These are phyloP conservation scores for Horisme vitalbata DNA, from an alignment of 2,888 invertebrate species.

Conservation along the genomic window DNA sequence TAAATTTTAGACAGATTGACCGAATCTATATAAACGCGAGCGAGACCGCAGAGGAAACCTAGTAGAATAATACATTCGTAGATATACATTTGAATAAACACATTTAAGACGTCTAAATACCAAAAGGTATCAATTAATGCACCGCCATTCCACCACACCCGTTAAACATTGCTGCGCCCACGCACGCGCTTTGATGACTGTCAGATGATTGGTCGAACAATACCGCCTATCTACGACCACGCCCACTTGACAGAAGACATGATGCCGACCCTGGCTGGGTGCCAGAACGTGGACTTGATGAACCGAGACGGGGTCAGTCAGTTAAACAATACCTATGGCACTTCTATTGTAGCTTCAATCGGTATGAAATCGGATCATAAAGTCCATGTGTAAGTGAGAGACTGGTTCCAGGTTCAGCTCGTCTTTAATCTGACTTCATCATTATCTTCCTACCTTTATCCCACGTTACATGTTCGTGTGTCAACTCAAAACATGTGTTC, in stretches of 20 bases:
- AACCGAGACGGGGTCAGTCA: constrained; percentile 3
- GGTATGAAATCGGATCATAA: too few species aligned
- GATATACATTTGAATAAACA: too few species aligned
- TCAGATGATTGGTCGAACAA: constrained; percentile 30
- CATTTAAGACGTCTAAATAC: neutral
- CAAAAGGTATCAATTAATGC: constrained; percentile 1
- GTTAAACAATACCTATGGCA: constrained; percentile 2
- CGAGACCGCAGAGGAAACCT: too few species aligned
- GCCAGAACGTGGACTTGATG: constrained; percentile 16
- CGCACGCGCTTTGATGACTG: constrained; percentile 21
- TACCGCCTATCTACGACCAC: constrained; percentile 29
- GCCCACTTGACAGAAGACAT: constrained; percentile 22
- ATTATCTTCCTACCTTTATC: neutral
- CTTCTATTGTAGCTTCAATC: too few species aligned
- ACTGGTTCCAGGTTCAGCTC: too few species aligned
- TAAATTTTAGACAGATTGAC: too few species aligned
- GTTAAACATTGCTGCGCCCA: constrained; percentile 22
- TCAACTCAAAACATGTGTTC: too few species aligned
- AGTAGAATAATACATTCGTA: too few species aligned
- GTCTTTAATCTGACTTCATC: too few species aligned
- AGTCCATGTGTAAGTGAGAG: too few species aligned
- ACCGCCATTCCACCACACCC: constrained; percentile 8
- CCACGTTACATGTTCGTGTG: too few species aligned
- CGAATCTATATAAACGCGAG: too few species aligned
- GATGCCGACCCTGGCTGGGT: constrained; percentile 13